Conservation (phyloP, 2,797 vertebrate species). For the Lutjanus campechanus region DNA sequence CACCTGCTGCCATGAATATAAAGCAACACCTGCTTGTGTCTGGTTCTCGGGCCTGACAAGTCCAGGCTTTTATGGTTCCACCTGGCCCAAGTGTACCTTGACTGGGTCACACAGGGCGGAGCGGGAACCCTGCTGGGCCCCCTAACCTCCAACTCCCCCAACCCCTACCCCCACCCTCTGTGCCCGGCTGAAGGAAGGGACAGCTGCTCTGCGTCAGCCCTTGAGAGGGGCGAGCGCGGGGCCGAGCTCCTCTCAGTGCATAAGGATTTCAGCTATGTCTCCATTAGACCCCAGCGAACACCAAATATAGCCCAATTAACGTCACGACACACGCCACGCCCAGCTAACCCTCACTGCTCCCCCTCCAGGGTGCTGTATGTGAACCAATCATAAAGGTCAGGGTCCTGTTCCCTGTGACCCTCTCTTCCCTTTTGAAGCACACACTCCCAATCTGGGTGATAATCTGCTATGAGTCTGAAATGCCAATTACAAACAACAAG, state of each 20-base stretch:
- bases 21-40: slow-evolving; percentile 73
- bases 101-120: slow-evolving; percentile 71
- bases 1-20: slow-evolving; percentile 73
- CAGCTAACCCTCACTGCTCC: slow-evolving; percentile 53
- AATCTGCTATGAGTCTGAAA: slow-evolving; percentile 84
- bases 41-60: slow-evolving; percentile 60
- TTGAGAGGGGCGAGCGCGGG: slow-evolving; percentile 46
- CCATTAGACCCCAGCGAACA: slow-evolving; percentile 78
- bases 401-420: slow-evolving; percentile 77
- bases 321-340: slow-evolving; percentile 78
- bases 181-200: slow-evolving; percentile 82
- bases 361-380: slow-evolving; percentile 69
- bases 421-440: slow-evolving; percentile 78
- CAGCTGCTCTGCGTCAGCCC: slow-evolving; percentile 81
- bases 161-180: background rate
- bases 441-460: slow-evolving; percentile 78
- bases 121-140: slow-evolving; percentile 34
- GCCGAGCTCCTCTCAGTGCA: slow-evolving; percentile 71
- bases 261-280: slow-evolving; percentile 86
- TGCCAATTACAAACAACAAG: slow-evolving; percentile 82
- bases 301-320: slow-evolving; percentile 87
- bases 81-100: slow-evolving; percentile 76
- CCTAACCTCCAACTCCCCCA: background rate
- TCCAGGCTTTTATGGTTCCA: slow-evolving; percentile 68
- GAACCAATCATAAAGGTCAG: slow-evolving; percentile 85